Percentiles rank a stretch among this genome's conserved stretches.
phyloP scores from a whole-genome alignment of 1,140 invertebrate species.

The Neodiprion fabricii region DNA sequence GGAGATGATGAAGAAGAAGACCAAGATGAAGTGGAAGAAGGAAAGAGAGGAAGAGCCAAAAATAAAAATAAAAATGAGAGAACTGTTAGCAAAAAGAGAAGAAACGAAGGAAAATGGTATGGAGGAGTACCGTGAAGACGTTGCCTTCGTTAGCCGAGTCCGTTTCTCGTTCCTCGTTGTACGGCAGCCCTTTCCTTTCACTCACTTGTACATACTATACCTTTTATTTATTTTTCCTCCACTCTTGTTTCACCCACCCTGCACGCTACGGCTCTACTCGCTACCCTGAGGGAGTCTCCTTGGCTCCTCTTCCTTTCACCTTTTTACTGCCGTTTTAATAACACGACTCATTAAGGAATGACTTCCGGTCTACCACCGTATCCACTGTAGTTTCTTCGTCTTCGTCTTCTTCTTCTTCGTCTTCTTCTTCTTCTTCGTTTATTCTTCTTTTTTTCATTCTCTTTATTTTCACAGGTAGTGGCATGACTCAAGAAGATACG shows the following conservation, averaged over 20 bases:
- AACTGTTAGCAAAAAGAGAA: background rate
- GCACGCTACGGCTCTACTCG: background rate
- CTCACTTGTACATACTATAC: background rate
- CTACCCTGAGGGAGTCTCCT: background rate
- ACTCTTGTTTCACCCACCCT: background rate
- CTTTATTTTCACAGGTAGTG: too few species aligned
- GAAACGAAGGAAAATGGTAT: too few species aligned
- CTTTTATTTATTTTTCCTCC: background rate
- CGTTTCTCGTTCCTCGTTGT: background rate
- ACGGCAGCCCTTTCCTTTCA: background rate
- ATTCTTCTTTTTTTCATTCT: background rate
- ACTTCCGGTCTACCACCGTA: background rate
- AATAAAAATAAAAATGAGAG: background rate
- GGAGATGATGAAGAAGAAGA: background rate
- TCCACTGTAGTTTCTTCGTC: background rate
- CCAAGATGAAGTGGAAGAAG: background rate
- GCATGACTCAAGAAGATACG: too few species aligned
- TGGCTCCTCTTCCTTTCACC: background rate
- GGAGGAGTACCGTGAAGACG: background rate
- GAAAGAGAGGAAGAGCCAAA: background rate
- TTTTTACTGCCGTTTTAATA: background rate
- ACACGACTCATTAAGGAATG: slow-evolving; percentile 4
- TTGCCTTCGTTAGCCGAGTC: background rate
- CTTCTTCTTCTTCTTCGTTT: background rate
- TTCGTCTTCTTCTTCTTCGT: background rate